These are phyloP conservation scores for Lymantria monacha DNA, from an alignment of 2,888 invertebrate species.

Conservation along the genomic window DNA sequence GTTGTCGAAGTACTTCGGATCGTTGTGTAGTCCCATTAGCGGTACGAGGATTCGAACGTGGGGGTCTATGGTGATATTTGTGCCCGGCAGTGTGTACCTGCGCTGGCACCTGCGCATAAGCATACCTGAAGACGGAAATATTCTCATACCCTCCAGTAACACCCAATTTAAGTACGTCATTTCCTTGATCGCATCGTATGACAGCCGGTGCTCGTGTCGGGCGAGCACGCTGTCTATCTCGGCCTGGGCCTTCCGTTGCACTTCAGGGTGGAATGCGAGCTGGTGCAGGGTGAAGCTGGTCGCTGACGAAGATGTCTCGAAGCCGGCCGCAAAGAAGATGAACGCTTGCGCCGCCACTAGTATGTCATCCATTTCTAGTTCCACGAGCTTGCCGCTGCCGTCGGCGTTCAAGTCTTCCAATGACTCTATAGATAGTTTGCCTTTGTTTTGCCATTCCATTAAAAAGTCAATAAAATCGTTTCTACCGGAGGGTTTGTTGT, in stretches of 20 bases:
- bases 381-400: conserved; percentile 36
- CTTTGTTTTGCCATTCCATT: conserved; percentile 46
- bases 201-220: conserved; percentile 42
- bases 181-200: conserved; percentile 58
- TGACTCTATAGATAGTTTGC: conserved; percentile 43
- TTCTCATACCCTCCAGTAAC: conserved; percentile 57
- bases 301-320: conserved; percentile 72
- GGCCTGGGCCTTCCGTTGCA: conserved; percentile 49
- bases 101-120: conserved; percentile 40
- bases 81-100: conserved; percentile 43
- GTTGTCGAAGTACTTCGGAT: conserved; percentile 52
- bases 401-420: conserved; percentile 40
- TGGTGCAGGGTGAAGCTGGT: conserved; percentile 61
- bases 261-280: conserved; percentile 52
- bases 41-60: conserved; percentile 39
- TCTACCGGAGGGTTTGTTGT: conserved; percentile 47
- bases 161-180: conserved; percentile 61
- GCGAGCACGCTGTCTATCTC: conserved; percentile 52
- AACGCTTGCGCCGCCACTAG: conserved; percentile 56
- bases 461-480: conserved; percentile 55
- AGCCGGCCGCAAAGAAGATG: conserved; percentile 70
- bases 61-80: conserved; percentile 43
- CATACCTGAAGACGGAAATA: conserved; percentile 50
- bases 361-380: conserved; percentile 46
- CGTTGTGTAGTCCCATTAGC: conserved; percentile 52